A percentile compares a stretch with the other conserved stretches of the same genome.
Conservation (phyloP, 30 jellyfish, hydroid and myxozoan species). For the Clytia hemisphaerica region DNA sequence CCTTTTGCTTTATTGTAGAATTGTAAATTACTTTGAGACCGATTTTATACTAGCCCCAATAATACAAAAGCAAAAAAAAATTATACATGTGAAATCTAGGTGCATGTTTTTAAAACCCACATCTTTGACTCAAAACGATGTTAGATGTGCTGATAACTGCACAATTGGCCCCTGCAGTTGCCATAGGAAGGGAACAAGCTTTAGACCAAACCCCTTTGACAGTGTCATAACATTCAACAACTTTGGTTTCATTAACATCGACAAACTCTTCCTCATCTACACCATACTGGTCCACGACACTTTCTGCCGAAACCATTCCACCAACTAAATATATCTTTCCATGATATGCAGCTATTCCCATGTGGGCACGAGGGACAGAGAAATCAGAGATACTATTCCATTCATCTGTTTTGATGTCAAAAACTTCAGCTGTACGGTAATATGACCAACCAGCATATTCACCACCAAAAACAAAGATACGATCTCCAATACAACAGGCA, state of each 20-base stretch:
- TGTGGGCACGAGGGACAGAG: slow-evolving; percentile 70
- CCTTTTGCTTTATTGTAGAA: no score
- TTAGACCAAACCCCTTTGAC: slow-evolving; percentile 35
- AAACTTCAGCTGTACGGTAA: slow-evolving; percentile 91
- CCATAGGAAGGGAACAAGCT: slow-evolving; percentile 73
- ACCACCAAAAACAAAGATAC: slow-evolving; percentile 89
- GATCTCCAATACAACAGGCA: slow-evolving; percentile 80
- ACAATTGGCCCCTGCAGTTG: slow-evolving; percentile 78
- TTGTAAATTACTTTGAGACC: no score
- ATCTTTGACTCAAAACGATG: slow-evolving; percentile 50
- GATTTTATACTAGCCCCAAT: no score
- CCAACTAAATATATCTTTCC: slow-evolving; percentile 73
- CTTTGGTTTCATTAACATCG: slow-evolving; percentile 76
- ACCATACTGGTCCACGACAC: slow-evolving; percentile 27
- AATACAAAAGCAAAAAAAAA: no score
- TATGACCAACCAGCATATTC: slow-evolving; percentile 98
- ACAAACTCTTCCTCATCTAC: slow-evolving; percentile 81
- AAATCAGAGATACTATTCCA: slow-evolving; percentile 85
- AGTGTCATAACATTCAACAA: slow-evolving; percentile 76
- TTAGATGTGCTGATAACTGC: slow-evolving; percentile 41
- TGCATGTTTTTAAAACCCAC: slow-evolving; percentile 77
- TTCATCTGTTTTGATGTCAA: slow-evolving; percentile 74
- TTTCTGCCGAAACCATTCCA: slow-evolving; percentile 61
- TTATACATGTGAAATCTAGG: no score
- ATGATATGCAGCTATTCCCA: slow-evolving; percentile 47